Evolutionary conservation across 2,888 invertebrate species (phyloP).

Genomic region (Fragum whitleyi): DNA sequence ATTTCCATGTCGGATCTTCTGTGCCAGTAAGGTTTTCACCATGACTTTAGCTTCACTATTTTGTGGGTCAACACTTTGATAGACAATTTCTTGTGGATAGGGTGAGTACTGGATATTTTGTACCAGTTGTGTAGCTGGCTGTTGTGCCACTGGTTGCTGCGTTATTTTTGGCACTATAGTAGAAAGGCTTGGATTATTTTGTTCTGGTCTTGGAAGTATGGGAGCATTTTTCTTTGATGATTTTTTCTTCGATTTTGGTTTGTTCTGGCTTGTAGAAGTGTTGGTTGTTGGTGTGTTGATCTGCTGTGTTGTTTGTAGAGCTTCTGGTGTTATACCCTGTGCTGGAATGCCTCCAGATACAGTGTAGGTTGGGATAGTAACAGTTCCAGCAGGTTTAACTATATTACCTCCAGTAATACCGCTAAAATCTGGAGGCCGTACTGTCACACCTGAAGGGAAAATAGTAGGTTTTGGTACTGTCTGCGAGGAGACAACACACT

Average conservation of each 20-base stretch:
- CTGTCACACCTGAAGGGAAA: constrained; percentile 50
- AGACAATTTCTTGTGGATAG: constrained; percentile 58
- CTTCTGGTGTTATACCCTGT: constrained; percentile 36
- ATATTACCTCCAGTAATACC: background rate
- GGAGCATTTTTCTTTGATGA: constrained; percentile 54
- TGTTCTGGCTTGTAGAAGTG: constrained; percentile 16
- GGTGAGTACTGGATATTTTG: constrained; percentile 71
- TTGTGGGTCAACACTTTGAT: constrained; percentile 58
- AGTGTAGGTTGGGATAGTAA: constrained; percentile 45
- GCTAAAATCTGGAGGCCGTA: constrained; percentile 35
- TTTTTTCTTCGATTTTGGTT: constrained; percentile 44
- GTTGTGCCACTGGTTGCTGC: constrained; percentile 81
- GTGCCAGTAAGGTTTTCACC: constrained; percentile 96
- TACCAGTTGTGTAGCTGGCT: constrained; percentile 86
- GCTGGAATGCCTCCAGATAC: constrained; percentile 45
- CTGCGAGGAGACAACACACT: constrained; percentile 40
- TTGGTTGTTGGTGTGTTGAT: constrained; percentile 26
- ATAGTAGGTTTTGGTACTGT: constrained; percentile 52
- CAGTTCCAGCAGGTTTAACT: constrained; percentile 26
- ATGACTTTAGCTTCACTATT: constrained; percentile 90
- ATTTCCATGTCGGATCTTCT: constrained; percentile 88
- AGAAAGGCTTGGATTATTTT: constrained; percentile 30
- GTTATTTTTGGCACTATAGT: constrained; percentile 78
- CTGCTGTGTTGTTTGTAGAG: constrained; percentile 24
- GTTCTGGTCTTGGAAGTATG: constrained; percentile 57